phyloP scores from a whole-genome alignment of 2,888 invertebrate genomes.

The Pteria penguin region DNA sequence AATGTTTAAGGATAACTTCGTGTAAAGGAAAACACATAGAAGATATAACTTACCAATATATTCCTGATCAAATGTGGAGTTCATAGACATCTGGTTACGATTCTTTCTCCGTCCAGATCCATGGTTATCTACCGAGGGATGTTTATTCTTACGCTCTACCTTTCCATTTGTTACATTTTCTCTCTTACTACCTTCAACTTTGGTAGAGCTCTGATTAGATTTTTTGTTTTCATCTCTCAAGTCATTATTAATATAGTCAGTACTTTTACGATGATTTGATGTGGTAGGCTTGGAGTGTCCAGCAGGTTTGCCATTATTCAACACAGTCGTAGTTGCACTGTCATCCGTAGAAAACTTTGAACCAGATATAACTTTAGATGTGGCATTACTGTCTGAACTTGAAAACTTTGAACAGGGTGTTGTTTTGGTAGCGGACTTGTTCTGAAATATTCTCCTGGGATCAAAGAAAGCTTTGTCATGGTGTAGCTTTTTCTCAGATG shows the following conservation, averaged over 20 bases:
- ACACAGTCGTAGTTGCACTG: constrained; percentile 51
- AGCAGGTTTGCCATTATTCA: constrained; percentile 75
- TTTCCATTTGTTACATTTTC: constrained; percentile 41
- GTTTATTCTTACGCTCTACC: constrained; percentile 32
- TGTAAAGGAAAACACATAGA: too few relatives aligned
- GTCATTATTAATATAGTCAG: constrained; percentile 78
- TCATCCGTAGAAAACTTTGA: constrained; percentile 39
- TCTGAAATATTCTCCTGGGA: constrained; percentile 71
- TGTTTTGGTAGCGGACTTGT: constrained; percentile 37
- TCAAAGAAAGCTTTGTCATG: constrained; percentile 69
- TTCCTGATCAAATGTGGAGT: constrained; percentile 67
- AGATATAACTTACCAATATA: constrained; percentile 64
- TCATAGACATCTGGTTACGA: constrained; percentile 51
- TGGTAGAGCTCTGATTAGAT: constrained; percentile 55
- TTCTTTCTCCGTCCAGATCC: constrained; percentile 19
- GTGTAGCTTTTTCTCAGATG: background rate
- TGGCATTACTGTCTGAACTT: constrained; percentile 32
- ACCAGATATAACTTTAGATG: constrained; percentile 38
- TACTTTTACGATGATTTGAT: constrained; percentile 62
- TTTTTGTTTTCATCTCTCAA: constrained; percentile 66
- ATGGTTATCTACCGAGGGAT: background rate
- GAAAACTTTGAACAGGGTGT: constrained; percentile 29
- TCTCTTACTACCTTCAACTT: constrained; percentile 31
- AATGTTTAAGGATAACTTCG: too few relatives aligned
- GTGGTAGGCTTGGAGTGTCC: constrained; percentile 57